Percentiles rank a stretch among this genome's conserved stretches.
Conservation (phyloP, 2,888 invertebrate genomes). For the Eretmocerus hayati region DNA sequence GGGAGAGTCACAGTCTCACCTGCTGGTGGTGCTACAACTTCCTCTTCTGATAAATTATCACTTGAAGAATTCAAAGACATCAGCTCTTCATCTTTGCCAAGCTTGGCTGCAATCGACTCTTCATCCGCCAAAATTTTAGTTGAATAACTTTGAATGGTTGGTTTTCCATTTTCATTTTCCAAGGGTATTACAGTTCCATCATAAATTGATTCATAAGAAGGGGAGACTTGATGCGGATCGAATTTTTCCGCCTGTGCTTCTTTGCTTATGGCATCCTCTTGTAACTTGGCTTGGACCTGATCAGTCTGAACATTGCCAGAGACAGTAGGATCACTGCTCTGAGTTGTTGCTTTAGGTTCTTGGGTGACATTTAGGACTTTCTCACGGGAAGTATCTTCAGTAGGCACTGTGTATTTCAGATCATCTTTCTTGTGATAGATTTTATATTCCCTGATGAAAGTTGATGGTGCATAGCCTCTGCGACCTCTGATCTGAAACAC, state of each 20-base stretch:
- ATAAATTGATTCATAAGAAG: constrained; percentile 14
- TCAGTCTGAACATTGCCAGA: not conserved
- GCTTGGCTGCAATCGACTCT: no score
- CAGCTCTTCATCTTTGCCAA: no score
- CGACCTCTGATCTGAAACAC: constrained; percentile 53
- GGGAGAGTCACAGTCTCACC: no score
- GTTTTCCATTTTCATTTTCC: constrained; percentile 5
- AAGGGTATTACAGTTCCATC: constrained; percentile 18
- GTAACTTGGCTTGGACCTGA: not conserved
- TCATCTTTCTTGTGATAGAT: constrained; percentile 40
- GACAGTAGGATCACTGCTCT: not conserved
- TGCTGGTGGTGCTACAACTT: no score
- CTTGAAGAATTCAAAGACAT: no score
- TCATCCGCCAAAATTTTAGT: constrained; percentile 7
- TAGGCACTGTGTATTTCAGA: constrained; percentile 46
- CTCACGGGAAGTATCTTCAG: constrained; percentile 30
- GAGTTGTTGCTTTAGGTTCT: constrained; percentile 1
- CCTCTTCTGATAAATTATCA: no score
- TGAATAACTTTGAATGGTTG: constrained; percentile 13
- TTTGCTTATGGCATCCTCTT: not conserved
- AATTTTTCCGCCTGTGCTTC: not conserved
- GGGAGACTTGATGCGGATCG: constrained; percentile 13
- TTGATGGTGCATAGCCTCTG: constrained; percentile 59
- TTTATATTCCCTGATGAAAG: constrained; percentile 56
- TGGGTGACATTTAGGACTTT: not conserved